Conservation (phyloP, 1,140 invertebrate species). For the Augochlora pura region DNA sequence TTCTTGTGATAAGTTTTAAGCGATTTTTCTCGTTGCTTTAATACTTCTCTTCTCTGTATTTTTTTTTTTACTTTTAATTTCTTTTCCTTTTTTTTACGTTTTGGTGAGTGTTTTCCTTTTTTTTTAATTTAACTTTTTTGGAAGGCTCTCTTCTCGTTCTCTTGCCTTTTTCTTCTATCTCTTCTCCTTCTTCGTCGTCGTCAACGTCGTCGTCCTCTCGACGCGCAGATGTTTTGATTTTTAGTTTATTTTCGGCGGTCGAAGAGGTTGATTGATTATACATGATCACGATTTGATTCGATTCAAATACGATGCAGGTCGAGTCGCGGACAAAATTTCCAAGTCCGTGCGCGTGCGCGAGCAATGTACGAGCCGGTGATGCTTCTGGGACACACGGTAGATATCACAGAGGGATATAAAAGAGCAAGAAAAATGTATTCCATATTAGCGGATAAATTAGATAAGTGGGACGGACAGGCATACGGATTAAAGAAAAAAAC, state of each 20-base stretch:
- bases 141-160: conserved; percentile 34
- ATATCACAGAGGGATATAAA: conserved; percentile 57
- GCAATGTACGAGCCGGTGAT: conserved; percentile 69
- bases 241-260: no score
- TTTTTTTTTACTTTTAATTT: not conserved
- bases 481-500: conserved; percentile 65
- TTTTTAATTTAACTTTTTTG: not conserved
- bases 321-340: not conserved
- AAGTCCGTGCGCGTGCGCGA: conserved; percentile 2
- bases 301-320: no score
- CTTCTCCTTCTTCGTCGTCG: not conserved
- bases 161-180: conserved; percentile 9
- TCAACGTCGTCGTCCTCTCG: not conserved
- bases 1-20: not conserved
- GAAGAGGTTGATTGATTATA: no score
- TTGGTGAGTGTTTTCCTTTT: not conserved
- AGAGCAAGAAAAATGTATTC: conserved; percentile 70
- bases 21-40: not conserved
- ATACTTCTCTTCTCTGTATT: not conserved
- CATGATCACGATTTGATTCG: no score
- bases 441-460: conserved; percentile 72
- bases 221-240: no score
- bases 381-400: conserved; percentile 58
- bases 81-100: not conserved
- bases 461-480: conserved; percentile 77